Base-by-base conservation (phyloP, 2,113 vertebrate genomes). In the Ondatra zibethicus region DNA sequence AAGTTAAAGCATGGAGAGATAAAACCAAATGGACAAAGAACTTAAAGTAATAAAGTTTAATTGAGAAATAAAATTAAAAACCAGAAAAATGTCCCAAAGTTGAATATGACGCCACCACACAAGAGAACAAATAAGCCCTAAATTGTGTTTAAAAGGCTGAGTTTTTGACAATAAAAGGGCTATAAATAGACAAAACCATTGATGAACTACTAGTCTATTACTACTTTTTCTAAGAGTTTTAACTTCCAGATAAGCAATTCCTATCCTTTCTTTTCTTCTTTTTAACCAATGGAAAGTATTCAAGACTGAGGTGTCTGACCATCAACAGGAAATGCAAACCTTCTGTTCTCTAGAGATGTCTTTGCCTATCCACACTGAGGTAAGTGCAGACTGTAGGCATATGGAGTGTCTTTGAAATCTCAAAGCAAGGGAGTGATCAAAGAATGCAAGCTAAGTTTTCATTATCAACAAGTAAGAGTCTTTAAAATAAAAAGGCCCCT, bases 11-110 rank as follows among this genome's bases (percentile, higher is more conserved):
- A 45, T 1, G 5, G 92, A 29, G 33, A 96, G 80, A 91, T 66
- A n/a, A 97, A 97, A 88, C 2, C 68, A 92, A 58, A 52, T 27
- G 81, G 55, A 87, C 80, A 85, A 61, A 86, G 92, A 87, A 96
- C 27, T 12, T 78, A 96, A 4, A 94, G 87, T 29, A 93, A 77
- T n/a, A 95, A 68, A 39, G 47, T 29, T 10, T 39, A 63, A 86
- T 5, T 29, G 31, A 31, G 42, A 31, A 55, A 81, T 68, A n/a
- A 76, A 77, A 68, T 78, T 77, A 39, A 92, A 78, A 82, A 23
- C 2, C 23, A 84, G 58, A 50, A 65, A 27, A 73, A 88, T 21
- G 19, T 68, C 11, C 45, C n/a, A n/a, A 85, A 72, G 50, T 55
- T 90, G 70, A 82, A 55, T 52, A 61, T 42, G 58, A 50, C 11